Conservation (phyloP, 2,888 invertebrate genomes). For the Imbricaverruca yamaguchii region DNA sequence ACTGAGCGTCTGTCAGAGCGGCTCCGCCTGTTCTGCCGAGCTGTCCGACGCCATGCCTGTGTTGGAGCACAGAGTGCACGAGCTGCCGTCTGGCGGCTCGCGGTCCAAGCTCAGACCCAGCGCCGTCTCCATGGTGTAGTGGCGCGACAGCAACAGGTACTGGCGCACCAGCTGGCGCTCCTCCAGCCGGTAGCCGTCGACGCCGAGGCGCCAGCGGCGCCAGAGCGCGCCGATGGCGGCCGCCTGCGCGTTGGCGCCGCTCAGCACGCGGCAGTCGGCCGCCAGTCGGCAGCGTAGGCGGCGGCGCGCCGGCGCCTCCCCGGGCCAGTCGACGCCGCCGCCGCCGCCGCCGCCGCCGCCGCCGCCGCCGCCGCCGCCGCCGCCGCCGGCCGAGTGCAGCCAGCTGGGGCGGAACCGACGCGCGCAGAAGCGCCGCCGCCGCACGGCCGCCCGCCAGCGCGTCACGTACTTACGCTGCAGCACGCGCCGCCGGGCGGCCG, state of each 20-base stretch:
- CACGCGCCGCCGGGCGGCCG: not conserved
- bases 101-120: conserved; percentile 13
- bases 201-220: not conserved
- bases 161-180: conserved; percentile 7
- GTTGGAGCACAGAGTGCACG: conserved; percentile 13
- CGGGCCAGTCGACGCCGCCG: not conserved
- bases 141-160: conserved; percentile 8
- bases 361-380: not conserved
- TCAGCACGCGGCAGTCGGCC: not conserved
- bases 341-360: not conserved
- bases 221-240: not conserved
- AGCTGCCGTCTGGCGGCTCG: conserved; percentile 2
- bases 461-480: conserved; percentile 1
- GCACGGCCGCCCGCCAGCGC: not conserved
- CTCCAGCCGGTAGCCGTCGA: not conserved
- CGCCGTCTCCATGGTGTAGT: conserved; percentile 19
- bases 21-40: not conserved
- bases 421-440: not conserved
- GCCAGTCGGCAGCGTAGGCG: not conserved
- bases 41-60: not conserved
- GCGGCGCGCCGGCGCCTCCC: not conserved
- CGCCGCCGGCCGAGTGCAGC: not conserved
- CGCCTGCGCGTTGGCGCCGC: not conserved
- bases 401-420: not conserved
- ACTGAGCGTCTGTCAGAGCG: not conserved